Conservation (phyloP, 1,140 invertebrate genomes). For the Copidosoma floridanum region DNA sequence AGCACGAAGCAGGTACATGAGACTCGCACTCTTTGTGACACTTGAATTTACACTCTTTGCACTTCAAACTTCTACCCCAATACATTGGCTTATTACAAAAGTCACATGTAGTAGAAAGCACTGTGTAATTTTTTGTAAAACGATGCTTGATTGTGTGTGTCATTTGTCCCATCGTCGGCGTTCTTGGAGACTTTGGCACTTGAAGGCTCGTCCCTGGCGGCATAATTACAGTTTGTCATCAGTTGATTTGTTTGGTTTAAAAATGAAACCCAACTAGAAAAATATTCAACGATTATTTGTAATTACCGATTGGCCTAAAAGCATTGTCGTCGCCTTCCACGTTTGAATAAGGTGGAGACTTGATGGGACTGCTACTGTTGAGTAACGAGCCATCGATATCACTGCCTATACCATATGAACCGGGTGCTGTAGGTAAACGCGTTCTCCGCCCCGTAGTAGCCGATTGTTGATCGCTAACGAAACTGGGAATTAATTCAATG, state of each 20-base stretch:
- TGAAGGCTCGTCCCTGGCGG: conserved; percentile 55
- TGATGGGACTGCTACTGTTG: conserved; percentile 64
- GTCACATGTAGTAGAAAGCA: conserved; percentile 87
- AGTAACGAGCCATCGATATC: conserved; percentile 55
- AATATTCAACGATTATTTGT: conserved; percentile 2
- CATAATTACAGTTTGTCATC: conserved; percentile 28
- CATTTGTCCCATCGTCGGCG: conserved; percentile 74
- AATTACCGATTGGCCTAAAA: conserved; percentile 48
- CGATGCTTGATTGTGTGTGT: conserved; percentile 89
- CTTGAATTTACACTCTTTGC: conserved; percentile 94
- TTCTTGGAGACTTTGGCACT: conserved; percentile 75
- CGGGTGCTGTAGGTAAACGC: conserved; percentile 71
- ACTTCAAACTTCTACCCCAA: conserved; percentile 79
- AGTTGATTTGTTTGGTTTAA: conserved; percentile 8
- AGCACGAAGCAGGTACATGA: conserved; percentile 89
- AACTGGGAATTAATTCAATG: conserved; percentile 30
- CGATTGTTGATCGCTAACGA: conserved; percentile 37
- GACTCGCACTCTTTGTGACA: conserved; percentile 88
- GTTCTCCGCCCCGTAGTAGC: conserved; percentile 53
- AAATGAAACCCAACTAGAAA: too few species aligned
- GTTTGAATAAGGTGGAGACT: conserved; percentile 63
- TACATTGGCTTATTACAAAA: conserved; percentile 90
- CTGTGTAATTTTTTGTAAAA: conserved; percentile 84
- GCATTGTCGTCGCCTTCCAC: conserved; percentile 63
- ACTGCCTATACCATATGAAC: conserved; percentile 55